Percentiles rank a stretch among this genome's conserved stretches.
Evolutionary conservation across 1,140 invertebrate genomes (phyloP).

Genomic region (Drosophila pandora): DNA sequence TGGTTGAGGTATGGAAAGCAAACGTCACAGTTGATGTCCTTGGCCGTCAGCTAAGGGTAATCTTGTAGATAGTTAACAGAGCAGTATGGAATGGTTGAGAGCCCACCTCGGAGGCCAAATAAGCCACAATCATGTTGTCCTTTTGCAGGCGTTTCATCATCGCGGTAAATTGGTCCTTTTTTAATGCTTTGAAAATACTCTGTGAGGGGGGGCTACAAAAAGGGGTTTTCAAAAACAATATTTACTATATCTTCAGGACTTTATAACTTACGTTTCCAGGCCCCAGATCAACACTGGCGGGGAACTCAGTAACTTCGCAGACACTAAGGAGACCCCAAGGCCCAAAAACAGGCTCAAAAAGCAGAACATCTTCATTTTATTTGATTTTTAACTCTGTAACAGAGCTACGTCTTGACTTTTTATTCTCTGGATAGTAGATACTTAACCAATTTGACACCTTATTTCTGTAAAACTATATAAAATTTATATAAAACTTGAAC

Average conservation of each 20-base stretch:
- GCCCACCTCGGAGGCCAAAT: constrained; percentile 38
- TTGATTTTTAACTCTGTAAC: neutral
- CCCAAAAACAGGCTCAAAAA: neutral
- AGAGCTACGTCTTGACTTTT: neutral
- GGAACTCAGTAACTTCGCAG: neutral
- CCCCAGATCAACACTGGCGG: constrained; percentile 63
- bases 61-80: neutral
- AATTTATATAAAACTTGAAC: too few relatives aligned
- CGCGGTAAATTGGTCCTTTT: neutral
- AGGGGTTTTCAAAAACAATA: too few relatives aligned
- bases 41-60: constrained; percentile 40
- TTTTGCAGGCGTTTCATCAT: constrained; percentile 13
- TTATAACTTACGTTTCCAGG: constrained; percentile 46
- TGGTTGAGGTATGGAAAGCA: constrained; percentile 48
- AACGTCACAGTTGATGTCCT: constrained; percentile 38
- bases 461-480: too few relatives aligned
- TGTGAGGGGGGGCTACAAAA: neutral
- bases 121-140: constrained; percentile 45
- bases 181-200: constrained; percentile 37
- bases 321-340: neutral
- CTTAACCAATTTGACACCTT: neutral
- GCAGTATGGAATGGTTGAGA: neutral
- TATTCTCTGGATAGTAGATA: neutral
- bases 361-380: neutral
- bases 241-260: neutral